Percentiles rank a stretch among this genome's conserved stretches.
Conservation (phyloP, 2,113 vertebrate species). For the Ceratotherium simum region DNA sequence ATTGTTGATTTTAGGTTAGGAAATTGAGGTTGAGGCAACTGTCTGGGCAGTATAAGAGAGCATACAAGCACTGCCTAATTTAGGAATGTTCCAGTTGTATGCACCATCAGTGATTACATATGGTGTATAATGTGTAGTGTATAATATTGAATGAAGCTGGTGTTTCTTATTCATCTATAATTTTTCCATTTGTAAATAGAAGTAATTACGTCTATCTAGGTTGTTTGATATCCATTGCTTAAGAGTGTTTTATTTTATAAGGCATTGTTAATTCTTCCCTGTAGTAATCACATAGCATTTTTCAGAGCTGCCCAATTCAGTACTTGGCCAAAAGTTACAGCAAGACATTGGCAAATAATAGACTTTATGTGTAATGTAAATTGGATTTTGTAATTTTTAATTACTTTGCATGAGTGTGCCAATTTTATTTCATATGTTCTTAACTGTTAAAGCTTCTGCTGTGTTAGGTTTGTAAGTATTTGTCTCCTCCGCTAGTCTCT, state of each 20-base stretch:
- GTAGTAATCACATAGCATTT: background rate
- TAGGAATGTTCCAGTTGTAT: background rate
- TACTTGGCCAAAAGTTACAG: background rate
- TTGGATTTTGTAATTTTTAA: background rate
- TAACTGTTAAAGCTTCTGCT: background rate
- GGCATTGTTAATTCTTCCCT: background rate
- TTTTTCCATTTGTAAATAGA: background rate
- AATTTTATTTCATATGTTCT: constrained; percentile 15
- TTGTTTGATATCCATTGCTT: background rate
- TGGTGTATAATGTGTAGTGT: background rate
- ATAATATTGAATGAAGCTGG: background rate
- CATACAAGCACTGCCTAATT: background rate
- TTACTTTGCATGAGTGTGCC: background rate
- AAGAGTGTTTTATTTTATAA: constrained; percentile 31
- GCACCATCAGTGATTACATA: background rate
- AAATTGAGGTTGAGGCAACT: constrained; percentile 30
- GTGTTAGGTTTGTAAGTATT: background rate
- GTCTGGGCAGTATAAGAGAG: background rate
- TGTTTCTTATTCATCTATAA: background rate
- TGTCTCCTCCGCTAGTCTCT: background rate
- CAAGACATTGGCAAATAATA: background rate
- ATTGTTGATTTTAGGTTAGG: constrained; percentile 30
- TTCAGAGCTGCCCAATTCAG: background rate
- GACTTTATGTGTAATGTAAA: background rate
- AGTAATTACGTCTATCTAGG: background rate